These are phyloP conservation scores for Xenotilapia caudafasciata DNA, from an alignment of 2,113 vertebrate species.

Conservation along the genomic window DNA sequence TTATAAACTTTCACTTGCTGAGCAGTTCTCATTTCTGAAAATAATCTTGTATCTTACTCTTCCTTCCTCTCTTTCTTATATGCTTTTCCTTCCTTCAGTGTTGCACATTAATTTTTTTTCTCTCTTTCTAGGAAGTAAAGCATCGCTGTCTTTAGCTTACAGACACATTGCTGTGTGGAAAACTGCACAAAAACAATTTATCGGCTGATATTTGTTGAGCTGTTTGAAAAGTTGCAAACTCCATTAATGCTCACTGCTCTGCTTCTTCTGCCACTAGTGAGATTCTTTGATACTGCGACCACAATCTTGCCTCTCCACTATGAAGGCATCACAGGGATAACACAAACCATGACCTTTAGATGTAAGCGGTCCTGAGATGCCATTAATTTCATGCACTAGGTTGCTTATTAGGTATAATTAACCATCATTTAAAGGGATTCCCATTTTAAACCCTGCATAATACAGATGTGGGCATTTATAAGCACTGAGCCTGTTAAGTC, in stretches of 20 bases:
- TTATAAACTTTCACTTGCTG: neutral
- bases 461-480: neutral
- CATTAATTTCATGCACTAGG: neutral
- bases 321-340: neutral
- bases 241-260: neutral
- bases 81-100: neutral
- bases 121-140: neutral
- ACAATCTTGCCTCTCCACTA: neutral
- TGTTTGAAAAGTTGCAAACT: neutral
- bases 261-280: neutral
- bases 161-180: neutral
- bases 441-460: neutral
- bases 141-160: neutral
- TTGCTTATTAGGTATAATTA: neutral
- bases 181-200: neutral
- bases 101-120: neutral
- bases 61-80: neutral
- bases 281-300: neutral
- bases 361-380: neutral
- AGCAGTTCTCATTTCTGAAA: neutral
- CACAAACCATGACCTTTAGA: neutral
- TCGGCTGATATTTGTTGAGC: neutral
- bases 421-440: neutral
- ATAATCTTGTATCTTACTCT: neutral
- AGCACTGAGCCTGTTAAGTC: neutral